Evolutionary conservation across 2,888 invertebrate genomes (phyloP), one percentile per base, ranked within the genome.

Genomic region (Archaeoteleia sp.): DNA sequence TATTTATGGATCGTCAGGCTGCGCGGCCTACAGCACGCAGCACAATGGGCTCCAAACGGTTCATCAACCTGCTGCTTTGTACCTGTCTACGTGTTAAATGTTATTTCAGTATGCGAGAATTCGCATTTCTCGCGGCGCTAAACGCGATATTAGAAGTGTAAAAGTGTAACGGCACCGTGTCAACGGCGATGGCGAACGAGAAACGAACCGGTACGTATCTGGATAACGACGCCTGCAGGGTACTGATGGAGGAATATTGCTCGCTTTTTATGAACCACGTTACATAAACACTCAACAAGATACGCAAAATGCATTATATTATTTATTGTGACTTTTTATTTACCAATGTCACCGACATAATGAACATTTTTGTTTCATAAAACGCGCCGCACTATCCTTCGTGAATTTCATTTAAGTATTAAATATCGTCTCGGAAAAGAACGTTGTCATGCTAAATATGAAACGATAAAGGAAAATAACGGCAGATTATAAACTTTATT

Each of bases 71-170:
- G 58, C 23, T 10, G 53, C 65, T 65, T 65, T 65, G 63, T 57
- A 63, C 45, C 55, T 51, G 55, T 43, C 29, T 45, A 57, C 53
- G 63, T 60, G 58, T 68, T 60, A 63, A 68, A 68, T 65, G 69
- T 69, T 65, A 65, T 65, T 65, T 53, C 65, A 49, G 55, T 13
- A 51, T 34, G 53, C 39, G 60, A 30, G 55, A 63, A 60, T 46
- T 67, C 51, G 63, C 57, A 67, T 65, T 71, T 71, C 61, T 65
- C 65, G 67, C 48, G 73, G 70, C 69, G 70, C 70, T 75, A 72
- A 74, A 73, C 73, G 75, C 75, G 76, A 82, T 83, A 82, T 82
- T 80, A 79, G 79, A 80, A 71, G 76, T 78, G 80, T 82, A 81
- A 81, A 82, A 79, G 74, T 71, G 71, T 73, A 74, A 75, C 73